These are phyloP conservation scores for Enteromius thamalakanensis DNA, from an alignment of 2,797 vertebrate species.

Conservation along the genomic window DNA sequence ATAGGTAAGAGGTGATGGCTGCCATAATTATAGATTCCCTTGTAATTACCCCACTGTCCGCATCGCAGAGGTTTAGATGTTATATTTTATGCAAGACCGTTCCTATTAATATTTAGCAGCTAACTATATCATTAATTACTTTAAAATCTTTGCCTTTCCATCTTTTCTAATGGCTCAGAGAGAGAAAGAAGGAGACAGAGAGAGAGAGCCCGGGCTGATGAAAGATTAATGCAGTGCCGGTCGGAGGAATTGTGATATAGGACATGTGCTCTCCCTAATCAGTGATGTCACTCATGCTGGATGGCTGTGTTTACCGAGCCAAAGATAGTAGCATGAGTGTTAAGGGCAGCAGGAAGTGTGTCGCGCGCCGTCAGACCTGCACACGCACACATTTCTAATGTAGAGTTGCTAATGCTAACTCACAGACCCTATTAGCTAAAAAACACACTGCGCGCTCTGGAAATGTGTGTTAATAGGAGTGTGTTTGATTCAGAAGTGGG, in stretches of 20 bases:
- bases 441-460: conserved; percentile 22
- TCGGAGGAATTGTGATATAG: conserved; percentile 89
- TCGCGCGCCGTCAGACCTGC: background rate
- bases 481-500: conserved; percentile 69
- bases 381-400: conserved; percentile 1
- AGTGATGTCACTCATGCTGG: conserved; percentile 78
- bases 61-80: conserved; percentile 92
- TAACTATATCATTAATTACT: conserved; percentile 98
- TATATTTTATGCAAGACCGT: conserved; percentile 96
- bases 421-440: conserved; percentile 31
- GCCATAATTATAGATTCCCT: conserved; percentile 86
- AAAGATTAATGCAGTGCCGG: conserved; percentile 92
- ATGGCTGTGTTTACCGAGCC: conserved; percentile 83
- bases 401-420: conserved; percentile 23
- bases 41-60: conserved; percentile 93
- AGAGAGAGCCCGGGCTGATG: conserved; percentile 79
- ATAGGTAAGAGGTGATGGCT: conserved; percentile 71
- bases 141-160: conserved; percentile 90
- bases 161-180: conserved; percentile 89
- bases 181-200: conserved; percentile 50
- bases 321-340: conserved; percentile 44
- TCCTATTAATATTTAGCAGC: conserved; percentile 98
- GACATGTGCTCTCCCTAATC: conserved; percentile 81
- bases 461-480: conserved; percentile 67
- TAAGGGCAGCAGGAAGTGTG: conserved; percentile 10